Evolutionary conservation across 2,888 invertebrate genomes (phyloP), one percentile per base, ranked within the genome.

Genomic region (Ochropleura leucogaster): DNA sequence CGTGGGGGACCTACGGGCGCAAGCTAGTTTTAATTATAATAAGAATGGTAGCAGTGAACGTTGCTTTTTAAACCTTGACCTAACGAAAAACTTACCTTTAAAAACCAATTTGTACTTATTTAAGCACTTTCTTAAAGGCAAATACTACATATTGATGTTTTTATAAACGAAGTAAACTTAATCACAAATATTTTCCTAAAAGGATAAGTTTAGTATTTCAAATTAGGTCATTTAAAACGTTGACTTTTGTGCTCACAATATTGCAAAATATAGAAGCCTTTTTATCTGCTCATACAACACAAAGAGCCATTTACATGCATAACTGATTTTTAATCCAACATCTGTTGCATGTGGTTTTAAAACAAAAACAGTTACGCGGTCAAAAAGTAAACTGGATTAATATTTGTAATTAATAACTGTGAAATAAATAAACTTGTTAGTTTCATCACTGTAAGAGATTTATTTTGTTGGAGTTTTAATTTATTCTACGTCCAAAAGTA

Each of bases 341-440:
- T 60, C 80, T 74, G 80, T 66, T 80, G 80, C 65, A 80, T 74
- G 73, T 4, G 74, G 80, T 73, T 80, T 64, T 40, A n/a, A 79
- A 60, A 44, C 14, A 47, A n/a, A 46, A 47, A 0, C 59, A 44
- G 16, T 40, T 12, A 14, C 5, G 44, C 30, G 30, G 47, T 80
- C 18, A 14, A 65, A 77, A 30, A 73, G 18, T 30, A 65, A 4
- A 46, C 44, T 60, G 64, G 7, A n/a, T 72, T 47, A 20, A 47
- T 14, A 72, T 68, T 42, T 16, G 0, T 20, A 44, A 70, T 47
- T n/a, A 77, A 51, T 49, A n/a, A 14, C 6, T 10, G 16, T 40
- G 12, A 20, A 51, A 49, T 57, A 57, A 55, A 55, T 53, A 44
- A 62, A 55, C 16, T n/a, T 12, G 18, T 0, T 10, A 55, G 30